Base-by-base conservation (phyloP, 2,888 invertebrate species). In the Stenchaetothrips biformis region DNA sequence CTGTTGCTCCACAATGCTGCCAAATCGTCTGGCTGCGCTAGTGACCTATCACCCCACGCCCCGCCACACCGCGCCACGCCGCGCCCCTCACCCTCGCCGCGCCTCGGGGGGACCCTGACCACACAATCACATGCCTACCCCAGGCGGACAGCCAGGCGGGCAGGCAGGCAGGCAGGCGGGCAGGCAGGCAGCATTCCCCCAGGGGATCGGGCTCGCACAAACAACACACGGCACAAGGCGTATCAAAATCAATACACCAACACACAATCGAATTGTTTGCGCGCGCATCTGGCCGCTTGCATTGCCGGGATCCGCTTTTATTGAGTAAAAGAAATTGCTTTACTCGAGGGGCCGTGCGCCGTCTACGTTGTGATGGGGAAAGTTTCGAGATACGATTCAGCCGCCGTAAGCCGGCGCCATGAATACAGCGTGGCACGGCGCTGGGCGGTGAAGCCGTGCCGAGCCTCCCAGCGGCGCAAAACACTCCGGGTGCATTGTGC, bases 281-380 rank as follows among this genome's bases (percentile, higher is more conserved):
- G 37, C 37, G 37, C 37, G 37, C 37, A 37, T 37, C 37, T 37
- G 37, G 37, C 37, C 37, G 37, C 37, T 37, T 37, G 37, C 37
- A 37, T 37, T 59, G 21, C 11, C 21, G 67, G 25, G 8, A 74
- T 74, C 67, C 67, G 25, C 67, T 74, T 74, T 74, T 74, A 74
- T 74, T 74, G 25, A 74, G 67, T 74, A 74, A 74, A 74, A 74
- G 67, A 74, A 74, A 74, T 74, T 74, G 67, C 67, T 74, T 74
- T 74, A 21, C 67, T 74, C 67, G 67, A 74, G 67, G 25, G 67
- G 67, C 67, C 25, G 67, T 37, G 4, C 37, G 37, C 37, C 37
- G 37, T n/a, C n/a, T 74, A 74, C 67, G 25, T 74, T 74, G 21
- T 74, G 67, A 74, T 74, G 67, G 67, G 25, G 67, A 74, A 74